These are phyloP conservation scores for Anser brachyrhynchus DNA, from an alignment of 2,113 vertebrate species.

Conservation along the genomic window DNA sequence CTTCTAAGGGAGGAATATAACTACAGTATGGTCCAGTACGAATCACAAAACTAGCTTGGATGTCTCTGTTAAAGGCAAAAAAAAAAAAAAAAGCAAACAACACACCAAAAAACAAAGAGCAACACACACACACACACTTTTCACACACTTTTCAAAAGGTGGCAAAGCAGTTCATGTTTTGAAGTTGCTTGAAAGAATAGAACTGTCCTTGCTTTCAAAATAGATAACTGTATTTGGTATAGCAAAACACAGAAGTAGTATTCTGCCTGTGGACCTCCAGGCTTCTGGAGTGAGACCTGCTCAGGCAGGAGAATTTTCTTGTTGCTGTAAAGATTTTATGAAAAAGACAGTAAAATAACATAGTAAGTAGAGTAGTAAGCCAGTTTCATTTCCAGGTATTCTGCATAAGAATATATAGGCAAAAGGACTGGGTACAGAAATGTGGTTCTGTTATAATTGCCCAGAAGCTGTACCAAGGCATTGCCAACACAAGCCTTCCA, in stretches of 20 bases:
- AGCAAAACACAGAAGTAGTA: background rate
- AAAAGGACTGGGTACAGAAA: background rate
- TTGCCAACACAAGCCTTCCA: background rate
- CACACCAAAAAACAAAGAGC: background rate
- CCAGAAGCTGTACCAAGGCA: background rate
- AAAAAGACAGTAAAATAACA: background rate
- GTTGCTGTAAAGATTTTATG: background rate
- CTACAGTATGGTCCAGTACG: constrained; percentile 4
- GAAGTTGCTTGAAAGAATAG: constrained; percentile 31
- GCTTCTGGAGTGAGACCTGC: background rate
- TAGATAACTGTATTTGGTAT: background rate
- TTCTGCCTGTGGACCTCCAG: background rate
- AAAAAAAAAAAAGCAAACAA: background rate
- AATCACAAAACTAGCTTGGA: background rate
- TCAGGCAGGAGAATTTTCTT: background rate
- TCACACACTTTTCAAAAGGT: constrained; percentile 43
- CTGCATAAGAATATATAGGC: background rate
- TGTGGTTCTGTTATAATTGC: background rate
- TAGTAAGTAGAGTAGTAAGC: background rate
- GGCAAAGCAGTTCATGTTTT: constrained; percentile 24
- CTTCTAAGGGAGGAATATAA: constrained; percentile 17
- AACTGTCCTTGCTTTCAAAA: background rate
- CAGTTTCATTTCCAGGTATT: background rate
- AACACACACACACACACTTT: background rate
- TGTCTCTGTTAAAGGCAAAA: background rate